phyloP scores from a whole-genome alignment of 2,797 vertebrate genomes.

The Oryzias dopingdopingensis region DNA sequence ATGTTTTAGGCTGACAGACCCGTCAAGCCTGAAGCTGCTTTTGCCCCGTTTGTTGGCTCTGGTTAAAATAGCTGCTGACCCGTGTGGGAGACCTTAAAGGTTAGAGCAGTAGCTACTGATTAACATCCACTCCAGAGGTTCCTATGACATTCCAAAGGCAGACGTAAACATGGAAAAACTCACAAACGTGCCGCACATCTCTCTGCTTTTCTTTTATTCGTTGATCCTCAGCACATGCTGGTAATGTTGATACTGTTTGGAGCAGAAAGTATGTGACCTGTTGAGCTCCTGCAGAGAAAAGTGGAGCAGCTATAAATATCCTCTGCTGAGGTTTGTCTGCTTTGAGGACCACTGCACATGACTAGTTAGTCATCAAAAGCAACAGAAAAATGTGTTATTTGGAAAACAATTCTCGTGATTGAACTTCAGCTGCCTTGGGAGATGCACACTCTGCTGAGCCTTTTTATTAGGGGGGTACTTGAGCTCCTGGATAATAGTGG shows the following conservation, averaged over 20 bases:
- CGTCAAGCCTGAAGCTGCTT: neutral
- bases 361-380: too few species aligned
- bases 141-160: constrained; percentile 3
- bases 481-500: too few species aligned
- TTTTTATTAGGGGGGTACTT: too few species aligned
- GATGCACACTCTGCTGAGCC: too few species aligned
- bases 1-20: too few species aligned
- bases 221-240: neutral
- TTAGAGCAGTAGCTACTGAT: constrained; percentile 25
- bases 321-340: constrained; percentile 36
- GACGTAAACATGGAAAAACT: neutral
- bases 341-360: constrained; percentile 34
- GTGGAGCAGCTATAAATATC: constrained; percentile 38
- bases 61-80: constrained; percentile 57
- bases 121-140: constrained; percentile 25
- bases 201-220: neutral
- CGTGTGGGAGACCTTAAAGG: constrained; percentile 18
- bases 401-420: too few species aligned
- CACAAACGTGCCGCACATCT: neutral
- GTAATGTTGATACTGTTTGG: neutral
- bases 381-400: too few species aligned
- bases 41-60: constrained; percentile 9
- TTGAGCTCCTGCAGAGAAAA: constrained; percentile 12
- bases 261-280: constrained; percentile 6
- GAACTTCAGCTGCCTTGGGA: too few species aligned